A percentile compares a stretch with the other conserved stretches of the same genome.
Evolutionary conservation across 2,888 invertebrate species (phyloP).

Genomic region (Morpho helenor): DNA sequence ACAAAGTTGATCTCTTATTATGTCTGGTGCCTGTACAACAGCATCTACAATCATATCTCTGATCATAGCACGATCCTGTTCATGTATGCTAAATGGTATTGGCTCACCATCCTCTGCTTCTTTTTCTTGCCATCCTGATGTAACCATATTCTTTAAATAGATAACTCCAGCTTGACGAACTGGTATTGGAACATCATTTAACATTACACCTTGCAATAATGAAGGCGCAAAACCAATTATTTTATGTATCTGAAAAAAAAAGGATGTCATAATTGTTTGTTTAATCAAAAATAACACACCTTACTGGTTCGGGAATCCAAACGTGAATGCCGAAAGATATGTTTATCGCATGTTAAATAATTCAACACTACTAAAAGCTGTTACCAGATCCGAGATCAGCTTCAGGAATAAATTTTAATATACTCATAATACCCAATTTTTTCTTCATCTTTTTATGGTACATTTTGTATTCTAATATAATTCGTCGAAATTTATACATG

Average conservation of each 20-base stretch:
- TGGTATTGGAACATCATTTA: slow-evolving; percentile 92
- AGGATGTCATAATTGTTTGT: not conserved
- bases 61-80: slow-evolving; percentile 96
- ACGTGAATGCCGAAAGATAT: no score
- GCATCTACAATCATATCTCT: slow-evolving; percentile 97
- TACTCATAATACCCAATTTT: no score
- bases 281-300: not conserved
- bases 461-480: no score
- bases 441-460: no score
- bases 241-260: slow-evolving; percentile 66
- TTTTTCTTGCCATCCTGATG: slow-evolving; percentile 92
- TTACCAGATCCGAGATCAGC: no score
- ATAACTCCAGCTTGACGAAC: slow-evolving; percentile 97
- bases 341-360: no score
- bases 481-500: not conserved
- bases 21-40: slow-evolving; percentile 93
- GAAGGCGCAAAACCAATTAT: slow-evolving; percentile 98
- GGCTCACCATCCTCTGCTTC: slow-evolving; percentile 86
- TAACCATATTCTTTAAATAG: slow-evolving; percentile 96
- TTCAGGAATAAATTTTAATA: no score
- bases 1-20: slow-evolving; percentile 93
- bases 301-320: no score
- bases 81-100: slow-evolving; percentile 92
- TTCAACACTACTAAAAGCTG: no score
- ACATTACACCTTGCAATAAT: slow-evolving; percentile 95